Conservation (phyloP, 2,888 invertebrate genomes). For the Pasiphila rectangulata region DNA sequence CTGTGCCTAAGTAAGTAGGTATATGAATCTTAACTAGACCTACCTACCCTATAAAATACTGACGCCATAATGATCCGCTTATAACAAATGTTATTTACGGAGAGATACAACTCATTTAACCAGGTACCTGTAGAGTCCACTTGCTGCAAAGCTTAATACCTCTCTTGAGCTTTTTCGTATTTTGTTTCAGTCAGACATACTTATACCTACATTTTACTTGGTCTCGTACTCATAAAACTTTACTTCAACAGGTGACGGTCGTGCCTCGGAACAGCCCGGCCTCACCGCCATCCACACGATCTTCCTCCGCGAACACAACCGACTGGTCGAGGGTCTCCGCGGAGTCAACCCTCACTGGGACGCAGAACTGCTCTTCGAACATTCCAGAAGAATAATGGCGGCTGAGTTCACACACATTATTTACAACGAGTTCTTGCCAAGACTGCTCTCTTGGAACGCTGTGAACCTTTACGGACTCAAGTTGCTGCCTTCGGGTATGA, state of each 20-base stretch:
- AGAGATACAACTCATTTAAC: too few species aligned
- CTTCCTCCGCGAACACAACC: constrained; percentile 94
- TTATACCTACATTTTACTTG: too few species aligned
- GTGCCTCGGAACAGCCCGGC: constrained; percentile 96
- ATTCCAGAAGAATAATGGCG: constrained; percentile 88
- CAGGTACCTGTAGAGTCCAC: too few species aligned
- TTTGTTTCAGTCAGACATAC: too few species aligned
- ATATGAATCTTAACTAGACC: too few species aligned
- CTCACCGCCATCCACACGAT: constrained; percentile 93
- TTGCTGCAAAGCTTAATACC: too few species aligned
- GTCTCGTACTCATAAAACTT: too few species aligned
- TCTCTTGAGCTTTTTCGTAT: too few species aligned
- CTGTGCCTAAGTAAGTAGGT: too few species aligned
- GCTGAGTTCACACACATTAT: constrained; percentile 90
- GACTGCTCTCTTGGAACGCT: constrained; percentile 93
- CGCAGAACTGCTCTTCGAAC: constrained; percentile 90
- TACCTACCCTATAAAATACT: too few species aligned
- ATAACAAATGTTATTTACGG: too few species aligned
- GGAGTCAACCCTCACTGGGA: constrained; percentile 94
- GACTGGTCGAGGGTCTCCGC: constrained; percentile 88
- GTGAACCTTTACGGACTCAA: constrained; percentile 93
- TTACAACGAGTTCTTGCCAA: constrained; percentile 94
- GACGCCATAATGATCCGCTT: too few species aligned
- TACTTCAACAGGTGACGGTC: constrained; percentile 84
- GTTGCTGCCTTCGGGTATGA: constrained; percentile 84